Evolutionary conservation across 30 jellyfish, hydroid and myxozoan genomes (phyloP).

Genomic region (Hydra vulgaris): DNA sequence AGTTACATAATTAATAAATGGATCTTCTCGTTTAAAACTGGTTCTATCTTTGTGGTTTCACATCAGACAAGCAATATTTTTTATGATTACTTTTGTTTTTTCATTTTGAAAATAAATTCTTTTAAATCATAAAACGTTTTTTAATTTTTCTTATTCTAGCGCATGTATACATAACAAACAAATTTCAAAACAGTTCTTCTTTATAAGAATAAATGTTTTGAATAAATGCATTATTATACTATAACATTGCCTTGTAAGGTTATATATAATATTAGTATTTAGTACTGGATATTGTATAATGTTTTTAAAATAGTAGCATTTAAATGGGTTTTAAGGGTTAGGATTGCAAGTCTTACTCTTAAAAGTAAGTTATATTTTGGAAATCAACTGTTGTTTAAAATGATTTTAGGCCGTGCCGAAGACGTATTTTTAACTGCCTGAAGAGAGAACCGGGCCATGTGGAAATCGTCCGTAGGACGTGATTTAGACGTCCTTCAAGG

Average conservation of each 20-base stretch:
- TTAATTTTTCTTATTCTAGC: neutral
- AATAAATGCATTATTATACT: no score
- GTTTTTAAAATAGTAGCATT: neutral
- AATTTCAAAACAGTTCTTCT: neutral
- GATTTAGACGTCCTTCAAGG: neutral
- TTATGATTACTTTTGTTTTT: neutral
- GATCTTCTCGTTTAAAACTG: neutral
- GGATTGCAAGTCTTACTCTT: neutral
- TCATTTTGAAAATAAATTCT: neutral
- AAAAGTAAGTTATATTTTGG: no score
- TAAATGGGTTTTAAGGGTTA: neutral
- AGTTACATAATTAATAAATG: neutral
- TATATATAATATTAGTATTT: no score
- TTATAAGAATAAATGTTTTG: neutral
- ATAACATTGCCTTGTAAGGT: neutral
- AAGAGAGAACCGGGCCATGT: neutral
- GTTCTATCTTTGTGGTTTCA: neutral
- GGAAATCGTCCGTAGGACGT: neutral
- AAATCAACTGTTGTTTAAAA: no score
- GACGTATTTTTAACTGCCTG: neutral
- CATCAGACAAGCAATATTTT: neutral
- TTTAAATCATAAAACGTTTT: neutral
- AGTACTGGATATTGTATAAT: neutral
- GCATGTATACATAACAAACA: neutral
- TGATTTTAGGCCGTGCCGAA: neutral